phyloP scores from a whole-genome alignment of 1,140 invertebrate genomes.

The Drosophila carrolli region DNA sequence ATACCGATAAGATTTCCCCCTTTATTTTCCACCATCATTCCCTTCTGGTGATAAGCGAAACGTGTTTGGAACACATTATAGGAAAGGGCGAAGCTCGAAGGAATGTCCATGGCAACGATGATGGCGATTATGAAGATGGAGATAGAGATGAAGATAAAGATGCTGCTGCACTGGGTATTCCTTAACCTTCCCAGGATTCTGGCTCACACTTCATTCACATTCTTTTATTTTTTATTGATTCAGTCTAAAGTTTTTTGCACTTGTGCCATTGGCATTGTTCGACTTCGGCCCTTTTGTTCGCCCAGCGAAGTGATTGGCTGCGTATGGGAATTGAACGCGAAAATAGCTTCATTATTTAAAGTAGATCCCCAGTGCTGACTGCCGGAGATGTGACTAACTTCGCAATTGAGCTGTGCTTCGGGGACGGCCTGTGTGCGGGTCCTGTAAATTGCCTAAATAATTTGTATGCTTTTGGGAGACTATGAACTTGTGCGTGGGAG shows the following conservation, averaged over 20 bases:
- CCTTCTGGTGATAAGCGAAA: constrained; percentile 50
- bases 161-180: constrained; percentile 42
- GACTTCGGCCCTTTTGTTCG: constrained; percentile 58
- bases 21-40: not conserved
- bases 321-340: constrained; percentile 79
- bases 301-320: constrained; percentile 72
- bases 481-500: constrained; percentile 31
- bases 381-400: constrained; percentile 45
- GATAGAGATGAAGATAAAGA: constrained; percentile 37
- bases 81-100: constrained; percentile 8
- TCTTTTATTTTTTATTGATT: constrained; percentile 51
- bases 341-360: constrained; percentile 83
- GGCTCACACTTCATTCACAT: constrained; percentile 2
- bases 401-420: constrained; percentile 61
- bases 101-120: constrained; percentile 59
- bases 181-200: constrained; percentile 27
- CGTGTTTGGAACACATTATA: constrained; percentile 72
- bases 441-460: constrained; percentile 75
- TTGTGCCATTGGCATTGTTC: constrained; percentile 35
- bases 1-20: constrained; percentile 69
- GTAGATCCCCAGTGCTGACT: constrained; percentile 60
- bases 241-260: constrained; percentile 48
- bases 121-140: constrained; percentile 76
- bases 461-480: constrained; percentile 68
- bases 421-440: constrained; percentile 24